Evolutionary conservation across 1,140 invertebrate genomes (phyloP), one percentile per base, ranked within the genome.

Genomic region (Contarinia nasturtii): DNA sequence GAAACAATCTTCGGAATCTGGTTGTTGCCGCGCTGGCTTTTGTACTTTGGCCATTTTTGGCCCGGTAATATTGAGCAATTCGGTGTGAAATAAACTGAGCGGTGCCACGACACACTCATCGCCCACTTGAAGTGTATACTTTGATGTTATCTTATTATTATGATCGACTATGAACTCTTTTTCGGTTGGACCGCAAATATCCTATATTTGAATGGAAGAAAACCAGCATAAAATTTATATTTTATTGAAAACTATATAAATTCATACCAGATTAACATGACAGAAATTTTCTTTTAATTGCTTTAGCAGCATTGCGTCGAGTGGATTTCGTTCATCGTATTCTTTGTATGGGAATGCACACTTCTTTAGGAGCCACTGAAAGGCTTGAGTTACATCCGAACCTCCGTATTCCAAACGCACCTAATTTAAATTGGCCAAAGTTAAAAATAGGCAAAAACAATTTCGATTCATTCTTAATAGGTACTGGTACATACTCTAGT

Each of bases 61-160:
- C 4, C 85, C 88, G 2, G 85, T 89, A 3, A 94, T 76, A 56
- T 79, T 82, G 21, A 94, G 76, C 46, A 94, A 64, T 65, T 93
- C 88, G 1, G 89, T 88, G 59, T 84, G 80, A 59, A 95, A 95
- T 36, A 92, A 64, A 51, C 84, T 79, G 5, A 95, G 60, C 1
- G 90, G 86, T 17, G 90, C 87, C 48, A 95, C 77, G n/a, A 94
- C 77, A 57, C 83, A 81, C 65, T 96, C 91, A 68, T 95, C 91
- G 2, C 87, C 91, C 33, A 94, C 76, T 73, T 90, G 73, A 17
- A 79, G 67, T 1, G 79, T 84, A 59, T 86, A 92, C 52, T 81
- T 79, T 45, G 80, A 70, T 52, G 1, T 55, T n/a, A 75, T 66
- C 53, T 74, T 67, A 27, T 76, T 74, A 1, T 84, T 84, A 54